These are phyloP conservation scores for Pitta sordida DNA, from an alignment of 2,113 vertebrate genomes.

Conservation along the genomic window DNA sequence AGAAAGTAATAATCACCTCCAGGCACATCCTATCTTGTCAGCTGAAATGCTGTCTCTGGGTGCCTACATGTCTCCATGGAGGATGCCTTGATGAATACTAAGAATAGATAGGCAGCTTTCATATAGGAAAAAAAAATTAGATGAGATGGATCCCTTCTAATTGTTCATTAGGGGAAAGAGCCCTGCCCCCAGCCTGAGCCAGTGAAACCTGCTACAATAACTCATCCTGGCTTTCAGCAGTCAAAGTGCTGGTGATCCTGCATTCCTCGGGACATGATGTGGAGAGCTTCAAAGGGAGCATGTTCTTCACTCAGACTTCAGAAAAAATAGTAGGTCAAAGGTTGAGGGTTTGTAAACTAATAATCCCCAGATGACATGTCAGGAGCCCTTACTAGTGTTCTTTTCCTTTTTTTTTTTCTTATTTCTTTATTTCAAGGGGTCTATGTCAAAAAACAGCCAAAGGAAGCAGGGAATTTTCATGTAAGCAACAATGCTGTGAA, in stretches of 20 bases:
- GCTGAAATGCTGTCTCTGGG: not conserved
- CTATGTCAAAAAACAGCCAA: not conserved
- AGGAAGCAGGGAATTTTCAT: not conserved
- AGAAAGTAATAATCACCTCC: constrained; percentile 22
- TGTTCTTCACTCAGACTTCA: constrained; percentile 37
- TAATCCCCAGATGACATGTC: constrained; percentile 65
- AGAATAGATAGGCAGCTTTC: constrained; percentile 8
- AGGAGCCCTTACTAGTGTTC: constrained; percentile 44
- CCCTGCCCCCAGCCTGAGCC: not conserved
- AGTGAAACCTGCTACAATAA: constrained; percentile 41
- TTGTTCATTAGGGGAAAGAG: not conserved
- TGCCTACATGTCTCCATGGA: not conserved
- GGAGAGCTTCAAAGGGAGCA: constrained; percentile 69
- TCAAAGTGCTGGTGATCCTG: not conserved
- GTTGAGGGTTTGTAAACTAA: constrained; percentile 71
- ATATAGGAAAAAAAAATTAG: not conserved
- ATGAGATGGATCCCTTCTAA: constrained; percentile 9
- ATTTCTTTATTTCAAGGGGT: not conserved
- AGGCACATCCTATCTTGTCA: not conserved
- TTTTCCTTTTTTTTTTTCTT: not conserved
- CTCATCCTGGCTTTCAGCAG: constrained; percentile 41
- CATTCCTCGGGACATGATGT: constrained; percentile 45
- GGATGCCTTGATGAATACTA: not conserved
- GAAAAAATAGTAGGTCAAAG: constrained; percentile 67
- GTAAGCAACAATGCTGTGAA: not conserved